Evolutionary conservation across 2,113 vertebrate genomes (phyloP).

Genomic region (Centropus unirufus): DNA sequence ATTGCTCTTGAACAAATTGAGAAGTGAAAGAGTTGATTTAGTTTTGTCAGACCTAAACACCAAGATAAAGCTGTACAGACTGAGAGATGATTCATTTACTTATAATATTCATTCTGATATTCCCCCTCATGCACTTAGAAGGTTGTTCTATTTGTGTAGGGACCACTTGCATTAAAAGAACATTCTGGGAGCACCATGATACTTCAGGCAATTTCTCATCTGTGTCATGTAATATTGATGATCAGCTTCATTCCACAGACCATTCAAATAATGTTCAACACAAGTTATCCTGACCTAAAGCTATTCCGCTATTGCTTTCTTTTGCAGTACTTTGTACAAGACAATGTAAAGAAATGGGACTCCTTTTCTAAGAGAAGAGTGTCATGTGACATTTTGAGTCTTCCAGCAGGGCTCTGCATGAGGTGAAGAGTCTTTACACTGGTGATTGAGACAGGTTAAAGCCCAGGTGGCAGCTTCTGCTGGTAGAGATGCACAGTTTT

Average conservation of each 20-base stretch:
- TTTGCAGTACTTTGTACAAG: not conserved
- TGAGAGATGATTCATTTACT: not conserved
- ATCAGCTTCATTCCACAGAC: not conserved
- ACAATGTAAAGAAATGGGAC: not conserved
- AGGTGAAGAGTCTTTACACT: not conserved
- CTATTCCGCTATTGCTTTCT: not conserved
- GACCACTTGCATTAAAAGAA: not conserved
- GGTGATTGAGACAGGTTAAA: not conserved
- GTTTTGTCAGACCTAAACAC: not conserved
- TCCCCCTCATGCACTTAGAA: not conserved
- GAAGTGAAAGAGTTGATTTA: not conserved
- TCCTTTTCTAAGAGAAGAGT: not conserved
- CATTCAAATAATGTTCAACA: not conserved
- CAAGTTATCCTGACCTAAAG: not conserved
- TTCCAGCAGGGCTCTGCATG: not conserved
- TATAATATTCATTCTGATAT: not conserved
- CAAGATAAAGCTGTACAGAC: not conserved
- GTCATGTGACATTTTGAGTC: not conserved
- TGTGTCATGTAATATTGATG: not conserved
- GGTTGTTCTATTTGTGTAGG: not conserved
- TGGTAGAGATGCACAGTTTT: not conserved
- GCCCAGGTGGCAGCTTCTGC: not conserved
- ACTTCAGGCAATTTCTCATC: not conserved
- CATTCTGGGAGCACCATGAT: not conserved
- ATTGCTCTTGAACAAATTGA: not conserved